Conservation (phyloP, 2,888 invertebrate genomes). For the Eilema depressum region DNA sequence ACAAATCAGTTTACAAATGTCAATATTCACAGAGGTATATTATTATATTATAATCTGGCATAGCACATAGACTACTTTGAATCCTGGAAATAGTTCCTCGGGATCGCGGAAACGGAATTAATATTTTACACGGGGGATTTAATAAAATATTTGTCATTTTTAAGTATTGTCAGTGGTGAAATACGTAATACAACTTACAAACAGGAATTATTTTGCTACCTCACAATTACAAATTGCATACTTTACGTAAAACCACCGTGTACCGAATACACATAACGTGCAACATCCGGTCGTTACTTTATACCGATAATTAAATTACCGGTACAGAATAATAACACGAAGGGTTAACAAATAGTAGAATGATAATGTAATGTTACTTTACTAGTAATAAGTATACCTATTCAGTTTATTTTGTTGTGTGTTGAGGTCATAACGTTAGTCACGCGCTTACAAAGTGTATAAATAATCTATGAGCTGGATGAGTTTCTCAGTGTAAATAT, state of each 20-base stretch:
- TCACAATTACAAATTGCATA: slow-evolving; percentile 2
- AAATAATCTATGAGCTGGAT: too few species aligned
- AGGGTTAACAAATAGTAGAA: not conserved
- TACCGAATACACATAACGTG: not conserved
- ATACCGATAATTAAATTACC: not conserved
- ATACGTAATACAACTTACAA: not conserved
- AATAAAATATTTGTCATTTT: too few species aligned
- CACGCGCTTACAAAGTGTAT: not conserved
- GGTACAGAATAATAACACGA: not conserved
- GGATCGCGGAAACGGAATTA: too few species aligned
- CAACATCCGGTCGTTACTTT: not conserved
- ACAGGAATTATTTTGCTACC: slow-evolving; percentile 3
- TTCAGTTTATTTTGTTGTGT: not conserved
- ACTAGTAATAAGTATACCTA: too few species aligned
- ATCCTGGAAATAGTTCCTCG: too few species aligned
- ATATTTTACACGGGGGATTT: too few species aligned
- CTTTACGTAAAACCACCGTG: slow-evolving; percentile 10
- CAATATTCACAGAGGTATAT: too few species aligned
- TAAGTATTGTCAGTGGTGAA: not conserved
- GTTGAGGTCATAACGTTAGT: not conserved
- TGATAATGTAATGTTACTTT: slow-evolving; percentile 5
- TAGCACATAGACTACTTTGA: too few species aligned
- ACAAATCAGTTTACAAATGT: too few species aligned
- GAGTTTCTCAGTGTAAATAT: too few species aligned
- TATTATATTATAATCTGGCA: too few species aligned